Evolutionary conservation across 2,888 invertebrate genomes (phyloP).

Genomic region (Caenorhabditis wallacei): DNA sequence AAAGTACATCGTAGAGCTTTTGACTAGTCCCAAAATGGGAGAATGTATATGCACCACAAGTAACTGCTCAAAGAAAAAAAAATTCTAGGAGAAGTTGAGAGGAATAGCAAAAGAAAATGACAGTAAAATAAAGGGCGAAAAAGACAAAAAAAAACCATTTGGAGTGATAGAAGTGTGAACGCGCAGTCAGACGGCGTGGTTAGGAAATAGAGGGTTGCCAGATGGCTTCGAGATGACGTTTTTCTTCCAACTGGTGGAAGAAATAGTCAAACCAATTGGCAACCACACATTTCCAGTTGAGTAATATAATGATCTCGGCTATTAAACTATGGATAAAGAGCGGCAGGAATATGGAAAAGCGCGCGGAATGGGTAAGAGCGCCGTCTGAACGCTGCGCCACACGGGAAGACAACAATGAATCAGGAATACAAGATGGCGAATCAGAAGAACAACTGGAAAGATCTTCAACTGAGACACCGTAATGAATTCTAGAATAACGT

Average conservation of each 20-base stretch:
- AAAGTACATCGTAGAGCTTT: constrained; percentile 56
- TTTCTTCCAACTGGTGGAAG: constrained; percentile 44
- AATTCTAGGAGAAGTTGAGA: constrained; percentile 27
- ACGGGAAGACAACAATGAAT: constrained; percentile 59
- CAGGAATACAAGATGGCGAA: constrained; percentile 16
- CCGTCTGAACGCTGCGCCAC: constrained; percentile 76
- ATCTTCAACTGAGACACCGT: constrained; percentile 48
- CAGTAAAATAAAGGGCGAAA: constrained; percentile 14
- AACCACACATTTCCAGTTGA: constrained; percentile 61
- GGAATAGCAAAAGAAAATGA: constrained; percentile 16
- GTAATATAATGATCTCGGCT: constrained; percentile 55
- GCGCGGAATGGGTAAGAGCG: constrained; percentile 75
- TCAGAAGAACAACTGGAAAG: constrained; percentile 28
- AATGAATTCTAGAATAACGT: constrained; percentile 51
- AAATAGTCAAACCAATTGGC: constrained; percentile 62
- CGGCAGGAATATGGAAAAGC: constrained; percentile 63
- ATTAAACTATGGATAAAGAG: constrained; percentile 57
- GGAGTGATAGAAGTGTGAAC: constrained; percentile 67
- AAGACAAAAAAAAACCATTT: constrained; percentile 49
- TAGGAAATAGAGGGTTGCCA: constrained; percentile 64
- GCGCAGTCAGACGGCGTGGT: constrained; percentile 69
- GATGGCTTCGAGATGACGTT: constrained; percentile 60
- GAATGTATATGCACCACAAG: constrained; percentile 66
- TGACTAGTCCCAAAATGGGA: constrained; percentile 40
- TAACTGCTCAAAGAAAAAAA: constrained; percentile 53